Evolutionary conservation across 2,113 vertebrate genomes (phyloP).

Genomic region (Zapus hudsonius): DNA sequence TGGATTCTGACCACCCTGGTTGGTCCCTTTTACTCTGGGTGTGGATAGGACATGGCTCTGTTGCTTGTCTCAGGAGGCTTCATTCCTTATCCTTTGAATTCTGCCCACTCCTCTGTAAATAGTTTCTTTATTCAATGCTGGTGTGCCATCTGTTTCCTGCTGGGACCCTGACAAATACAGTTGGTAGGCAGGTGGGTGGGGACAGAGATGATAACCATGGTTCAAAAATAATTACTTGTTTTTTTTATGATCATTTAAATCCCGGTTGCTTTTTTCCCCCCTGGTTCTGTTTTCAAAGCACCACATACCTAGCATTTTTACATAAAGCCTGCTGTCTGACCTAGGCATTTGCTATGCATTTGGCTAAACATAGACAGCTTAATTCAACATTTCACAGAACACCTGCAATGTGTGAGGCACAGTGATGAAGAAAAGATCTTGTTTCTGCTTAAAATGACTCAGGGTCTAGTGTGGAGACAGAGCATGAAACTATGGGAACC

Average conservation of each 20-base stretch:
- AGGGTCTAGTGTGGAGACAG: background rate
- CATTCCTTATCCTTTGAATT: slow-evolving; percentile 13
- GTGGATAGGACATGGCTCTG: background rate
- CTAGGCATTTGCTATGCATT: slow-evolving; percentile 60
- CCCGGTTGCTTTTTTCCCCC: slow-evolving; percentile 69
- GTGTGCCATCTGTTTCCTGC: slow-evolving; percentile 36
- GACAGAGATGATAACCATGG: slow-evolving; percentile 40
- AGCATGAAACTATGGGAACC: background rate
- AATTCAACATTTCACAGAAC: slow-evolving; percentile 33
- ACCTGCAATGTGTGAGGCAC: background rate
- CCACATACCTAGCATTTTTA: slow-evolving; percentile 68
- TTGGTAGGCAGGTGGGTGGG: slow-evolving; percentile 36
- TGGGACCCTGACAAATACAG: slow-evolving; percentile 25
- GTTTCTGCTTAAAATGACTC: background rate
- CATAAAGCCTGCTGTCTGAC: slow-evolving; percentile 70
- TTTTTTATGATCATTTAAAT: slow-evolving; percentile 77
- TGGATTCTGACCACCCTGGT: background rate
- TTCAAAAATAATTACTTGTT: slow-evolving; percentile 77
- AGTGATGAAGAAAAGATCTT: background rate
- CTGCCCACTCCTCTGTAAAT: slow-evolving; percentile 22
- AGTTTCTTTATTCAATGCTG: background rate
- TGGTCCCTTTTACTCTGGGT: background rate
- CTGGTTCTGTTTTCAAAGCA: slow-evolving; percentile 77
- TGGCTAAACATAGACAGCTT: slow-evolving; percentile 68
- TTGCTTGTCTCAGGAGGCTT: background rate